Base-by-base conservation (phyloP, 2,888 invertebrate genomes). In the Xanthorhoe designata region DNA sequence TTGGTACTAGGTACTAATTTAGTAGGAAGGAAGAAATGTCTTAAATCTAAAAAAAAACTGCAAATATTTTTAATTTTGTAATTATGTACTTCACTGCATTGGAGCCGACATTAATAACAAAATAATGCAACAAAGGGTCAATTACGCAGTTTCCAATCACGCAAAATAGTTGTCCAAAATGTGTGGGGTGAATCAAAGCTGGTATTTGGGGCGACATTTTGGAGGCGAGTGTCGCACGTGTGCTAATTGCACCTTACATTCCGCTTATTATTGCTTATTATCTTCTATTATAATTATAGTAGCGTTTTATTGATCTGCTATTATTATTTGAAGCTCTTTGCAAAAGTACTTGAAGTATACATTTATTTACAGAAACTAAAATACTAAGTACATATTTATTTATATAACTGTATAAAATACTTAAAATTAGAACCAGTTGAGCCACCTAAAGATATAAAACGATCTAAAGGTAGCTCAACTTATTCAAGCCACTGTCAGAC, bases 161-260 rank as follows among this genome's bases (percentile, higher is more conserved):
- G 75, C 74, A 73, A 80, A 80, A 79, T 80, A 75, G 75, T 80
- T 75, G 68, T 71, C 73, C 69, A 74, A 77, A 77, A 81, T 62
- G 70, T 73, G 76, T 70, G 75, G 81, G 78, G 77, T 75, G 69
- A 85, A 86, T 85, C 78, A 83, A 79, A 75, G 70, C 75, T 68
- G 83, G 79, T 70, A 82, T 82, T 81, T 77, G 50, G 58, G 60
- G 52, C 18, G 67, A 56, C 45, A 61, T 71, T 67, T 61, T 61
- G 29, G 24, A 47, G 29, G 50, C 10, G 61, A 61, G 63, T 58
- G n/a, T 61, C 67, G 61, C 73, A 73, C 73, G 73, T 71, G 73
- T 49, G 50, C 58, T 73, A 70, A 73, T 70, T 68, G 68, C 58
- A 63, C 72, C 77, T 74, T 76, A 82, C 83, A 87, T 87, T 85